Base-by-base conservation (phyloP, 2,888 invertebrate species). In the Elgonia sp. region DNA sequence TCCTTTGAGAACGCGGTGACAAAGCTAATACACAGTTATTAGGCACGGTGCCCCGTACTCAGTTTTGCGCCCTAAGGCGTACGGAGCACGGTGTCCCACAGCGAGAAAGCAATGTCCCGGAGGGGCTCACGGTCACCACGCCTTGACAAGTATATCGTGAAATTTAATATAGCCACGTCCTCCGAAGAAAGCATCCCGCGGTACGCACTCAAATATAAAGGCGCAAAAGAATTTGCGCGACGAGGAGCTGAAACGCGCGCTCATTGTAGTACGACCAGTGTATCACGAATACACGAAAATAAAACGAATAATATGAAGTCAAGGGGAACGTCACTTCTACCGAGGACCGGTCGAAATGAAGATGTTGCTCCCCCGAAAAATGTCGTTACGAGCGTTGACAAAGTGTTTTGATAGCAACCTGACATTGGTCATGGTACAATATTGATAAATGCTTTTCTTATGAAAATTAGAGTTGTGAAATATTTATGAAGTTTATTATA, bases 11-110 rank as follows among this genome's bases (percentile, higher is more conserved):
- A 85, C 82, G 79, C 89, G 89, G 91, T 92, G 93, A 93, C 93
- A 92, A 93, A 93, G 93, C 92, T 93, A 93, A 94, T 93, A 92
- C 92, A 90, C 89, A 89, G 91, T 94, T 94, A 94, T 94, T 94
- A 93, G 92, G 90, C 92, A 90, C 88, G 90, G 92, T 91, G 90
- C 89, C 91, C 89, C 89, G 87, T 89, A 89, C 89, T 92, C 89
- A 91, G 91, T 91, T 93, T 92, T 92, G 91, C 92, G 91, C 93
- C 92, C 92, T 89, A 90, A 93, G 92, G 91, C 91, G 89, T 88
- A 89, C 88, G 81, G 86, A 85, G 91, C 90, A 89, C 77, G 91
- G 87, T 91, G 91, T 91, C 92, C 92, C 90, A 92, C 91, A 91
- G 92, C 87, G 92, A 90, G 89, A 83, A 87, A 89, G 87, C 90